Conservation (phyloP, 2,113 vertebrate genomes). For the Emydura subglobosa region DNA sequence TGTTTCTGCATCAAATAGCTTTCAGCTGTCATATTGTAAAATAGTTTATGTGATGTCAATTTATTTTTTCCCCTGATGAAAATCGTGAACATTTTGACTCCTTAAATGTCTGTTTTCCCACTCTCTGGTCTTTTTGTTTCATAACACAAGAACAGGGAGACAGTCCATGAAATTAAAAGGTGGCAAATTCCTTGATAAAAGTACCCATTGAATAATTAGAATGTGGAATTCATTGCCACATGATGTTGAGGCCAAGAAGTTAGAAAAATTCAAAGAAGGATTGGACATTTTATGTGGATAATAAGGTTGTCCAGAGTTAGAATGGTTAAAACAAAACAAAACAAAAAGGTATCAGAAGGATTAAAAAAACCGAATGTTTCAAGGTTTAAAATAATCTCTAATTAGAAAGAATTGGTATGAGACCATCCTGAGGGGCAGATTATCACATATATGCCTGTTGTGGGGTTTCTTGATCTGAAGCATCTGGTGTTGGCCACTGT, state of each 20-base stretch:
- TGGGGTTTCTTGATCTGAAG: neutral
- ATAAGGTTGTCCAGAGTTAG: neutral
- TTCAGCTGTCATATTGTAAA: neutral
- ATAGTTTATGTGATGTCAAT: neutral
- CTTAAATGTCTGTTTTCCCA: neutral
- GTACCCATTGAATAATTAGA: neutral
- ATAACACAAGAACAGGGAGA: neutral
- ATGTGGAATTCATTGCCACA: neutral
- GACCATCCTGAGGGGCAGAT: neutral
- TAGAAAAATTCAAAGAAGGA: neutral
- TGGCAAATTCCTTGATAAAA: neutral
- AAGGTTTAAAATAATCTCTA: neutral
- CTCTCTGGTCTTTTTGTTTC: neutral
- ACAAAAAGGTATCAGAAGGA: neutral
- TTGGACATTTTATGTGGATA: neutral
- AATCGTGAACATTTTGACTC: neutral
- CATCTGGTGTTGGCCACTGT: neutral
- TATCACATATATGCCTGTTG: neutral
- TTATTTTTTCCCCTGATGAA: neutral
- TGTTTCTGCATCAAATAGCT: neutral
- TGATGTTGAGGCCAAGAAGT: neutral
- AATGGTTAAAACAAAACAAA: neutral
- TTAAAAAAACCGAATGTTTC: neutral
- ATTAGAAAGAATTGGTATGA: neutral
- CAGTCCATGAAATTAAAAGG: neutral